These are phyloP conservation scores for Orius insidiosus DNA, from an alignment of 1,140 invertebrate species.

Conservation along the genomic window DNA sequence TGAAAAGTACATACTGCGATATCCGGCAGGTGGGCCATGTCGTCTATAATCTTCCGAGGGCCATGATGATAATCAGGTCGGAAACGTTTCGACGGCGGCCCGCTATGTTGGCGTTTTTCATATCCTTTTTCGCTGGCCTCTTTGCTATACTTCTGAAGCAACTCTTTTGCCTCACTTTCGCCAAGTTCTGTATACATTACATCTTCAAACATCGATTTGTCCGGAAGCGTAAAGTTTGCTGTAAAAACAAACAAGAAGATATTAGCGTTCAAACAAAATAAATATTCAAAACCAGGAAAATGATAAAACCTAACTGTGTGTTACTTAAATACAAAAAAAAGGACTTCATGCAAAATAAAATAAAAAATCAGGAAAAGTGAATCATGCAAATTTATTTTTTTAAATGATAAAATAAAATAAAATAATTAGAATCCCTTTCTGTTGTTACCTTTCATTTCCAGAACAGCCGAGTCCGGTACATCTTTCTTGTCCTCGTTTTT, in stretches of 20 bases:
- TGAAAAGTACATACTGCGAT: slow-evolving; percentile 3
- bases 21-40: slow-evolving; percentile 6
- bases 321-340: neutral
- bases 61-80: slow-evolving; percentile 2
- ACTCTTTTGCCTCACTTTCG: slow-evolving; percentile 46
- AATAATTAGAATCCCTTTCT: neutral
- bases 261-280: neutral
- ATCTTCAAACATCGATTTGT: slow-evolving; percentile 48
- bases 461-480: slow-evolving; percentile 47
- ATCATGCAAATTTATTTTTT: neutral
- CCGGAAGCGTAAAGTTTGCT: slow-evolving; percentile 60
- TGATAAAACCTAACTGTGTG: neutral
- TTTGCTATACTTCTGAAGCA: slow-evolving; percentile 60
- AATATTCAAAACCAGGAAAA: neutral
- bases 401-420: slow-evolving; percentile 3
- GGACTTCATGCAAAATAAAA: neutral
- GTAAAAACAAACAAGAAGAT: slow-evolving; percentile 20
- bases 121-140: slow-evolving; percentile 32
- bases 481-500: slow-evolving; percentile 78
- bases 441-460: slow-evolving; percentile 22
- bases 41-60: slow-evolving; percentile 1
- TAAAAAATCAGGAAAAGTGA: slow-evolving; percentile 3
- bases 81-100: slow-evolving; percentile 7
- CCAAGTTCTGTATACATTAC: slow-evolving; percentile 53
- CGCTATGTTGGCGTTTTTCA: slow-evolving; percentile 3